Conservation (phyloP, 1,140 invertebrate genomes). For the Neuroterus valhalla region DNA sequence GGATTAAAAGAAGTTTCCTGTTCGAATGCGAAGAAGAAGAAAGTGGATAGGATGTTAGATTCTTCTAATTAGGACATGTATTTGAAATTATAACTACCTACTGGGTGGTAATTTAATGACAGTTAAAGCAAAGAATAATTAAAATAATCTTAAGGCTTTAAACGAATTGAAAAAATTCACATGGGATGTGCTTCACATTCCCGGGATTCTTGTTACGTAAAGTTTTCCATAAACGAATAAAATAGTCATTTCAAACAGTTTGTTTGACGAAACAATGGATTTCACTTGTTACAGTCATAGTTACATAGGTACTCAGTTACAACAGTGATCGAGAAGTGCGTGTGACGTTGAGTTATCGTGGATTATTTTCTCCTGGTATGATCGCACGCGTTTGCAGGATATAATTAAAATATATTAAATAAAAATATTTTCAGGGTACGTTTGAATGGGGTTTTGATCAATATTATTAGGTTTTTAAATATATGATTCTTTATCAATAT, state of each 20-base stretch:
- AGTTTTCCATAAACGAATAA: conserved; percentile 23
- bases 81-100: no score
- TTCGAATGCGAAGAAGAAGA: no score
- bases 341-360: conserved; percentile 29
- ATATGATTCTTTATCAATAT: no score
- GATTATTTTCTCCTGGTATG: conserved; percentile 5
- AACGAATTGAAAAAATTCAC: not conserved
- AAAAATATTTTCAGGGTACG: not conserved
- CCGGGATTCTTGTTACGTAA: conserved; percentile 29
- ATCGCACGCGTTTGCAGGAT: conserved; percentile 5
- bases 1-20: no score
- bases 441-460: not conserved
- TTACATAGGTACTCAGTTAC: conserved; percentile 38
- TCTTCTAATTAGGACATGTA: no score
- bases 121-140: not conserved
- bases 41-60: no score
- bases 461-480: no score
- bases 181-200: not conserved
- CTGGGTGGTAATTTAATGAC: no score
- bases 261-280: conserved; percentile 16
- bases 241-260: not conserved
- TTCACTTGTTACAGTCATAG: not conserved
- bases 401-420: conserved; percentile 8
- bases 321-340: conserved; percentile 33
- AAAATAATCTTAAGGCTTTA: not conserved